phyloP scores from a whole-genome alignment of 2,113 vertebrate species.

The Campylomormyrus numenius region DNA sequence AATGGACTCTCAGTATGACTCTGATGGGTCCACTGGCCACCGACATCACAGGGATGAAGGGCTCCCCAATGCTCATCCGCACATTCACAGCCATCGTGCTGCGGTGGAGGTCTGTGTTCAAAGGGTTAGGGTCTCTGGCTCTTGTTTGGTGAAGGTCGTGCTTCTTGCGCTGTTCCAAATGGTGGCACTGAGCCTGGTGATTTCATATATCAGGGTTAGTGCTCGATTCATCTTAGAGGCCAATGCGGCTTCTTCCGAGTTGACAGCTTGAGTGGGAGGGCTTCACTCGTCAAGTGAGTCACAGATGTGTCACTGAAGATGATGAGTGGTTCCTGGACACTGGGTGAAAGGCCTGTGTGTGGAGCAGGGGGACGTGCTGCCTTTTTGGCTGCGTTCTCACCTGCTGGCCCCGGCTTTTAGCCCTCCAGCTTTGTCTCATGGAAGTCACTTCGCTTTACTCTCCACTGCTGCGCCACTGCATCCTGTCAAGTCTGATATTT shows the following conservation, averaged over 20 bases:
- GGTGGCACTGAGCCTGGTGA: background rate
- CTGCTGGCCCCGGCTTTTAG: background rate
- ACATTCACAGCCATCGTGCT: background rate
- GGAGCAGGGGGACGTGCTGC: background rate
- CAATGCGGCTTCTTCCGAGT: background rate
- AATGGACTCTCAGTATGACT: background rate
- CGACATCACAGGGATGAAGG: background rate
- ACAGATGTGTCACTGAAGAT: background rate
- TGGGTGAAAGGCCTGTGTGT: background rate
- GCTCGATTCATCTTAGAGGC: conserved; percentile 2
- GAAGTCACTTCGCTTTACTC: background rate
- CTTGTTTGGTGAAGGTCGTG: background rate
- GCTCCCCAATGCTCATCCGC: background rate
- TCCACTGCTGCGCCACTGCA: background rate
- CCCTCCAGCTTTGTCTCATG: background rate
- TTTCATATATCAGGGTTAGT: background rate
- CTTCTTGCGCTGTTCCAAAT: background rate
- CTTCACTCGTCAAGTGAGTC: background rate
- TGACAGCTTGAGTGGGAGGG: background rate
- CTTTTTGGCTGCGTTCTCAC: background rate
- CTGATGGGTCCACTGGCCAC: background rate
- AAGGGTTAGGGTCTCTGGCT: background rate
- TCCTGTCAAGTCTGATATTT: background rate
- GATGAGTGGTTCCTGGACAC: background rate
- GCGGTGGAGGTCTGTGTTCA: background rate